A percentile compares a stretch with the other conserved stretches of the same genome.
These are phyloP conservation scores for Drosophila fungiperda DNA, from an alignment of 2,888 invertebrate genomes.

Conservation along the genomic window DNA sequence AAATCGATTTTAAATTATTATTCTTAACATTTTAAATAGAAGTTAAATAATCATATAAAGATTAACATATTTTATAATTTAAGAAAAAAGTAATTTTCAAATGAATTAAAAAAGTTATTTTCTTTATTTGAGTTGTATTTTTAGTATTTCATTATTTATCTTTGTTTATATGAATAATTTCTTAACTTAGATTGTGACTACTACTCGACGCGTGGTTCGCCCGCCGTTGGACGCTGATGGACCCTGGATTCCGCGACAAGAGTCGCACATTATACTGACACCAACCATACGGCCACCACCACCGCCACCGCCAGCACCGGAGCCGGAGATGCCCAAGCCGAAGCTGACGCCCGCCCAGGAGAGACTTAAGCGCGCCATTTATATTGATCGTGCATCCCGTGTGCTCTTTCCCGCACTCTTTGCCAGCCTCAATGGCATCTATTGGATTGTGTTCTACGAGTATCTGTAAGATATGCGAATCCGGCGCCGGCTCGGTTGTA, in stretches of 20 bases:
- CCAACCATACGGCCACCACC: conserved; percentile 81
- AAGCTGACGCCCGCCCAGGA: conserved; percentile 87
- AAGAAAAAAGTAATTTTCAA: background rate
- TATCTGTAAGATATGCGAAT: conserved; percentile 86
- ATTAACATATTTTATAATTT: background rate
- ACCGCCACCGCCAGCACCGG: conserved; percentile 79
- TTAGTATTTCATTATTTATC: background rate
- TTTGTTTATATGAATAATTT: background rate
- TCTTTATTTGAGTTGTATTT: background rate
- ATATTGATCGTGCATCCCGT: conserved; percentile 90
- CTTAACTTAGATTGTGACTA: conserved; percentile 66
- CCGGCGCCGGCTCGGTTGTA: conserved; percentile 45
- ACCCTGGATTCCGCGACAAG: conserved; percentile 85
- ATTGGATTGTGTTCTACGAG: conserved; percentile 91
- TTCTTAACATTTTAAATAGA: background rate
- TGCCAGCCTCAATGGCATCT: conserved; percentile 88
- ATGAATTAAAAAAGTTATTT: background rate
- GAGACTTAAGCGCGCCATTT: conserved; percentile 88
- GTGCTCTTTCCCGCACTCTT: conserved; percentile 90
- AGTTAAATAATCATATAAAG: background rate
- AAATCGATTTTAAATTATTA: background rate
- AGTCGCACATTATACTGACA: conserved; percentile 83
- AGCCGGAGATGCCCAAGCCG: conserved; percentile 82
- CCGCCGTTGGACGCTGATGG: conserved; percentile 83
- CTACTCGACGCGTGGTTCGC: conserved; percentile 79